Base-by-base conservation (phyloP, 2,113 vertebrate genomes). In the Cyanoramphus novaezelandiae region DNA sequence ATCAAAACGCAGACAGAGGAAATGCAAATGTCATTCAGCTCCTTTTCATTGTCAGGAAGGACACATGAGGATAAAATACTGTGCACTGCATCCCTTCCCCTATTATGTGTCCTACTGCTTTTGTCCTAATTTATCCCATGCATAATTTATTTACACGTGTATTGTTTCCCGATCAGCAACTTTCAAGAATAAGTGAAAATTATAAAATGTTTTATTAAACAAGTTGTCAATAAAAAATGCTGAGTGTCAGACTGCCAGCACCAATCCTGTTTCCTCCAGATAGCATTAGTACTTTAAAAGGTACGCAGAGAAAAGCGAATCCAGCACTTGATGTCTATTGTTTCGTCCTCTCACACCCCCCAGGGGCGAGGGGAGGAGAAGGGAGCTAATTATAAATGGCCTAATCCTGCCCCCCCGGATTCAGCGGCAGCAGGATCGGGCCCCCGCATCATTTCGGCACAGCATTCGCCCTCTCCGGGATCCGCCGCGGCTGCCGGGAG, bases 21-120 rank as follows among this genome's bases (percentile, higher is more conserved):
- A 98, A 98, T 98, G 98, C 97, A 98, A 98, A 98, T 98, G 93
- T 88, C 95, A 82, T 96, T 97, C 95, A 93, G 96, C 95, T 97
- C 95, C 59, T 70, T 97, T 97, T 98, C 97, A 98, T 98, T 98
- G 98, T 98, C 98, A 98, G 95, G 91, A 96, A 97, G 97, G 97
- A 97, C 97, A 97, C 95, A 96, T 14, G 95, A 98, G 95, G 95
- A 97, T 97, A 97, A 97, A 97, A 97, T 68, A 90, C 31, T 67
- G 95, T 88, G 93, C 94, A 83, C 92, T 76, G 82, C 95, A 93
- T 92, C 96, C 86, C 50, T 90, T 80, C 93, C 59, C 60, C 93
- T 90, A 86, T 49, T 96, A 96, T 39, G 91, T 67, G 91, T 93
- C 96, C 93, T 95, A 60, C 77, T 53, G 97, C 96, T 98, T 96